Conservation (phyloP, 2,888 invertebrate genomes). For the Julus scanicus region DNA sequence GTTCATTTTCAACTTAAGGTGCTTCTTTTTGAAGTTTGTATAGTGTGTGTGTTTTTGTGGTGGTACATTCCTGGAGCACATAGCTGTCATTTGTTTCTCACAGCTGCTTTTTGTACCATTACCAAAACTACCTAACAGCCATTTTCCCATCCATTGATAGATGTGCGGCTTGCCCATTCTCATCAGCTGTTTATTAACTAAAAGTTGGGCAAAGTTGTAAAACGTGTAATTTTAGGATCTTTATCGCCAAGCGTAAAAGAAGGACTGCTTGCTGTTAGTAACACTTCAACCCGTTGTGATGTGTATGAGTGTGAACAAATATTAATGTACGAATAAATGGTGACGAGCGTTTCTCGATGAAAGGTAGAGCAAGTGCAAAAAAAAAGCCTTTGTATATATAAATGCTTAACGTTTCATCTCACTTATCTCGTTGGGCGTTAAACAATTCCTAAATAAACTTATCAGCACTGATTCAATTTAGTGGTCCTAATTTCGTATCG, state of each 20-base stretch:
- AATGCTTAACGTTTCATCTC: slow-evolving; percentile 49
- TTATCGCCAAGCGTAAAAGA: slow-evolving; percentile 13
- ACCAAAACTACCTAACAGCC: slow-evolving; percentile 37
- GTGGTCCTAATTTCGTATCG: background rate
- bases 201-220: slow-evolving; percentile 2
- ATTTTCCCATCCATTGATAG: slow-evolving; percentile 35
- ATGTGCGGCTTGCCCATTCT: slow-evolving; percentile 36
- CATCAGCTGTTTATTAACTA: slow-evolving; percentile 17
- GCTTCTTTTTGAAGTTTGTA: slow-evolving; percentile 28
- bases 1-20: slow-evolving; percentile 8
- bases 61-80: slow-evolving; percentile 51
- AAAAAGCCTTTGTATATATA: slow-evolving; percentile 48
- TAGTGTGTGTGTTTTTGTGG: background rate
- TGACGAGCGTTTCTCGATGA: background rate
- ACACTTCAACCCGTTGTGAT: slow-evolving; percentile 36
- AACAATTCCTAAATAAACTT: slow-evolving; percentile 43
- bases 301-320: slow-evolving; percentile 37
- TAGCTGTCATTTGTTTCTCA: slow-evolving; percentile 43
- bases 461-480: slow-evolving; percentile 34
- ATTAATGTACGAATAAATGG: slow-evolving; percentile 6
- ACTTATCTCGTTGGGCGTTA: slow-evolving; percentile 49
- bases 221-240: slow-evolving; percentile 6
- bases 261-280: slow-evolving; percentile 38
- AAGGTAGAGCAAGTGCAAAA: slow-evolving; percentile 44
- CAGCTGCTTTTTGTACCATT: slow-evolving; percentile 51